Evolutionary conservation across 2,113 vertebrate genomes (phyloP).

Genomic region (crab-eating macaque (Macaca fascicularis)): T2T-MFA8v1.1 NC_088376.1:202396501-202397000

Average conservation of each 20-base stretch:
- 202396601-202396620: conserved; percentile 30
- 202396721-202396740: conserved; percentile 60
- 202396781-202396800: background rate
- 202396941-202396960: background rate
- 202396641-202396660: conserved; percentile 8
- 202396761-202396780: background rate
- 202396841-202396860: background rate
- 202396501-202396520: background rate
- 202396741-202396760: conserved; percentile 59
- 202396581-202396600: background rate
- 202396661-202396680: conserved; percentile 46
- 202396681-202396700: conserved; percentile 44
- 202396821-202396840: background rate
- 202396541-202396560: background rate
- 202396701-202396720: conserved; percentile 58
- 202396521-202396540: background rate
- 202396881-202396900: background rate
- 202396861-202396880: background rate
- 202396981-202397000: background rate
- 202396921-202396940: background rate
- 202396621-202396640: background rate
- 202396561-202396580: background rate
- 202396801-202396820: background rate
- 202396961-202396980: background rate
- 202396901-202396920: background rate